phyloP scores from a whole-genome alignment of 2,888 invertebrate genomes.

The Andrena flavipes region DNA sequence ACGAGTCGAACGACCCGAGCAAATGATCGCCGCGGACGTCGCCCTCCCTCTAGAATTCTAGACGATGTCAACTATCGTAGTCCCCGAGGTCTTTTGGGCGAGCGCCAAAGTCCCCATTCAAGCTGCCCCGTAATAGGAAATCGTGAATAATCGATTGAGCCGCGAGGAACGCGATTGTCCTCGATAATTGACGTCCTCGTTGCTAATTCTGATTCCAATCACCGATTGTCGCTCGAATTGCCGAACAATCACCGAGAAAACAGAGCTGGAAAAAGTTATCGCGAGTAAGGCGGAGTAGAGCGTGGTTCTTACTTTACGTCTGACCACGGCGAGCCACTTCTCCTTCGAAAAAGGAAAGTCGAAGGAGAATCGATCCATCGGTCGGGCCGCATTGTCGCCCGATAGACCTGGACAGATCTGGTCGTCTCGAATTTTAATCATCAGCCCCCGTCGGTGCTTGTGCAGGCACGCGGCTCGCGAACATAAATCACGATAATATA shows the following conservation, averaged over 20 bases:
- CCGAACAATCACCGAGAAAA: neutral
- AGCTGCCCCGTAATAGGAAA: constrained; percentile 12
- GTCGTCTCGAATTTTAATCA: constrained; percentile 75
- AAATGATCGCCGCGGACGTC: constrained; percentile 20
- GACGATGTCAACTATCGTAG: neutral
- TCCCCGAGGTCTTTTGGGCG: no score
- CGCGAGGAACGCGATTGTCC: constrained; percentile 4
- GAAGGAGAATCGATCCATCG: constrained; percentile 32
- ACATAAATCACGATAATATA: constrained; percentile 84
- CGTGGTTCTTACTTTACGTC: neutral
- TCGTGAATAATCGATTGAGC: constrained; percentile 24
- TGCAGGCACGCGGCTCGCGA: constrained; percentile 62
- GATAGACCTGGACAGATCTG: constrained; percentile 36
- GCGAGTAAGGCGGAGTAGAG: neutral
- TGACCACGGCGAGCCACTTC: constrained; percentile 22
- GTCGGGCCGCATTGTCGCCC: neutral
- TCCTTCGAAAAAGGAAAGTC: constrained; percentile 24
- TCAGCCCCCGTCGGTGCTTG: constrained; percentile 66
- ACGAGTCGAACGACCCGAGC: constrained; percentile 48
- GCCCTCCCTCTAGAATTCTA: neutral
- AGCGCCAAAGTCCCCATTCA: neutral
- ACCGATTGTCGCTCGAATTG: neutral
- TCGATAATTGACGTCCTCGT: neutral
- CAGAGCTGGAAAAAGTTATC: neutral
- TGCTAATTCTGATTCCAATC: neutral